phyloP scores from a whole-genome alignment of 2,797 vertebrate genomes.

The Brachyalestes nurse region DNA sequence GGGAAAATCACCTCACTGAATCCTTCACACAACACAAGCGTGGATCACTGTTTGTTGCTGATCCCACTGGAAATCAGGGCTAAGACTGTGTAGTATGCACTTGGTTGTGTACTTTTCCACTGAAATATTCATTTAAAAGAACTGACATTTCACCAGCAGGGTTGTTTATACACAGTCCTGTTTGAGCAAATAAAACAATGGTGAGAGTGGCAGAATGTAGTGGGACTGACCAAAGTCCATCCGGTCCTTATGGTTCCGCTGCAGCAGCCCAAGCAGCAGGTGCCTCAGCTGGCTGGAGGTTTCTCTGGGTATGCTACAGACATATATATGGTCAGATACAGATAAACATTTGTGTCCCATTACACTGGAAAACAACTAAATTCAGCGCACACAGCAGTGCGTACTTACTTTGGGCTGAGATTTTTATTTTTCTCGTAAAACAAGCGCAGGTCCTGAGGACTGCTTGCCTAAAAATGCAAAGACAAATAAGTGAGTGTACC shows the following conservation, averaged over 20 bases:
- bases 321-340: not conserved
- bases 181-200: not conserved
- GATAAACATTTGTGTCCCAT: not conserved
- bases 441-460: conserved; percentile 95
- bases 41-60: too few relatives aligned
- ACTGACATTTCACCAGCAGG: not conserved
- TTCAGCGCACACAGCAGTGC: not conserved
- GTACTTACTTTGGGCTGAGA: conserved; percentile 90
- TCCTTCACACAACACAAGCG: too few relatives aligned
- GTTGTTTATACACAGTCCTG: not conserved
- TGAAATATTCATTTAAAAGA: not conserved
- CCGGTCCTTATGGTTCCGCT: conserved; percentile 92
- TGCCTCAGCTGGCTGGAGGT: conserved; percentile 90
- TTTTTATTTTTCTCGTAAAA: conserved; percentile 98
- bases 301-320: conserved; percentile 92
- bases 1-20: too few relatives aligned
- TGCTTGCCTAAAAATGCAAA: conserved; percentile 86
- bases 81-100: too few relatives aligned
- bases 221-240: conserved; percentile 91
- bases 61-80: too few relatives aligned
- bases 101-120: not conserved
- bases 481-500: not conserved
- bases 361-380: not conserved
- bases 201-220: not conserved
- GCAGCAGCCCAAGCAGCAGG: conserved; percentile 89